phyloP scores from a whole-genome alignment of 2,113 vertebrate species.

The Percopsis transmontana region DNA sequence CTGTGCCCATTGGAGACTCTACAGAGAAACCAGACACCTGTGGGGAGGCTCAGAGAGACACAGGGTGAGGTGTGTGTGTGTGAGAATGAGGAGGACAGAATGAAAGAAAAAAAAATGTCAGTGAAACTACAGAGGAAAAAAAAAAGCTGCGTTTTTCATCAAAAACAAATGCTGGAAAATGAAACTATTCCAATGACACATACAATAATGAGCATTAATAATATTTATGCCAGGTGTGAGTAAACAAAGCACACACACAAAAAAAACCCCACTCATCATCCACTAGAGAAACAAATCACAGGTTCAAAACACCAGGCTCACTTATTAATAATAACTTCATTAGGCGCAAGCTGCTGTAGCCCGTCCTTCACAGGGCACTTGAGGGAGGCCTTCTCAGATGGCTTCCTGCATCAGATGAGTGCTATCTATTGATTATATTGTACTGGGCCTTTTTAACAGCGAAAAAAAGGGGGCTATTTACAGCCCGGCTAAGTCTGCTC shows the following conservation, averaged over 20 bases:
- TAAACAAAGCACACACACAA: not conserved
- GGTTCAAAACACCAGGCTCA: conserved; percentile 73
- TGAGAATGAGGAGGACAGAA: conserved; percentile 6
- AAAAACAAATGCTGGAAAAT: conserved; percentile 18
- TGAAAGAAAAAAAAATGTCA: conserved; percentile 32
- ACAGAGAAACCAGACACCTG: conserved; percentile 75
- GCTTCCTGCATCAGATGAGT: conserved; percentile 77
- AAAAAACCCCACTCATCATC: conserved; percentile 67
- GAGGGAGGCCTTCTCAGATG: conserved; percentile 76
- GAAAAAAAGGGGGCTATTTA: conserved; percentile 78
- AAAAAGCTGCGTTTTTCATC: not conserved
- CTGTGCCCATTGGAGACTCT: conserved; percentile 62
- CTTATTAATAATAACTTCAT: conserved; percentile 82
- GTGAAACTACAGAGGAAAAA: conserved; percentile 10
- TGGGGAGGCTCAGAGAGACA: conserved; percentile 50
- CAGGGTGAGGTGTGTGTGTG: conserved; percentile 16
- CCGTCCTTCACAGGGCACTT: conserved; percentile 78
- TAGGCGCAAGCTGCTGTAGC: conserved; percentile 71
- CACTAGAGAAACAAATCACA: conserved; percentile 73
- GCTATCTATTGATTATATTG: conserved; percentile 79
- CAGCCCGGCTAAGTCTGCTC: conserved; percentile 75
- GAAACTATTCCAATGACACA: not conserved
- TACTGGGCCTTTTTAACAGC: conserved; percentile 76
- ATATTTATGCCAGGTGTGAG: not conserved
- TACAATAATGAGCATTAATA: not conserved